Base-by-base conservation (phyloP, 2,797 vertebrate species). In the Garrulus glandarius region DNA sequence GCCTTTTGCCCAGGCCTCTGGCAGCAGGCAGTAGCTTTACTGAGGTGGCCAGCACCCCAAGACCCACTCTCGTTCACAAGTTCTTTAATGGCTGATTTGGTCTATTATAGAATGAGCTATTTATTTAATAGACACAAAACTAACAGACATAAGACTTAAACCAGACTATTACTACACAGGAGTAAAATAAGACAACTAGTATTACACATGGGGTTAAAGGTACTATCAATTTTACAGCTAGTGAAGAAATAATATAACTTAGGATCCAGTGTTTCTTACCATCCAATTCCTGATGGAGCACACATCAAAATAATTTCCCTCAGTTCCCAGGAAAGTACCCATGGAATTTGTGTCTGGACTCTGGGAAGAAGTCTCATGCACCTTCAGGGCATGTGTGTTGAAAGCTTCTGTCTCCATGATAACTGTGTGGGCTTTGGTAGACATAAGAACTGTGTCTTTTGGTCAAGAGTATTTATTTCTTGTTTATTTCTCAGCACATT, bases 331-430 rank as follows among this genome's bases (percentile, higher is more conserved):
- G n/a, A 57, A 36, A 57, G n/a, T 36, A 11, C 36, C 55, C n/a
- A 24, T 0, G 10, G 55, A 34, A 34, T 56, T 22, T 36, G 22
- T 0, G 1, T 24, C 55, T n/a, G 24, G n/a, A 24, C 55, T 24
- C 10, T 0, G 3, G n/a, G 55, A 3, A 34, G n/a, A 57, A 57
- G n/a, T 36, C 23, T 57, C 5, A 7, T 1, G 3, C 10, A 7
- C n/a, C 17, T 57, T 34, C 32, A 22, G 15, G 22, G 22, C 1
- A 1, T 24, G n/a, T 24, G n/a, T 34, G 9, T 56, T 23, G 55
- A 56, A 56, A 22, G n/a, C 55, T 57, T 57, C 55, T 57, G 22
- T 24, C n/a, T 34, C n/a, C 10, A 11, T 16, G 55, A 34, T 34
- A 36, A 24, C 7, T 24, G 5, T 16, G n/a, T 34, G n/a, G 22